A percentile compares a stretch with the other conserved stretches of the same genome.
These are phyloP conservation scores for Muscicapa striata DNA, from an alignment of 2,797 vertebrate species.

Conservation along the genomic window DNA sequence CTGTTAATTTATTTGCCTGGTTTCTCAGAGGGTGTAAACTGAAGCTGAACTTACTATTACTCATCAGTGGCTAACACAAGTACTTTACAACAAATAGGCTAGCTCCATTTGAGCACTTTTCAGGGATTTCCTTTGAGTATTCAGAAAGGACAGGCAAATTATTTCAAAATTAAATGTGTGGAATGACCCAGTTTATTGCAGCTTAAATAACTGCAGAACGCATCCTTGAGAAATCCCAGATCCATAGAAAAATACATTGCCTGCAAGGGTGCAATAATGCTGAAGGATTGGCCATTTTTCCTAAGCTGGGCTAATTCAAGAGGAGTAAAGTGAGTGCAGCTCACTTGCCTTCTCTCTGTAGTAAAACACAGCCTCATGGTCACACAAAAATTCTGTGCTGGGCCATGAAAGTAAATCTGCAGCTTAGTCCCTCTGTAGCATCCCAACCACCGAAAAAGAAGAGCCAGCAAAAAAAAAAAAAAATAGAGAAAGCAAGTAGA, in stretches of 20 bases:
- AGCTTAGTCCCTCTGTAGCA: neutral
- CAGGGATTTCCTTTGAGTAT: constrained; percentile 42
- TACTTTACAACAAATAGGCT: constrained; percentile 2
- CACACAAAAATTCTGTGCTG: neutral
- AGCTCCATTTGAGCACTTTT: constrained; percentile 23
- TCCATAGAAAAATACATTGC: constrained; percentile 31
- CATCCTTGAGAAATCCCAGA: constrained; percentile 52
- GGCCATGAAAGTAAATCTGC: neutral
- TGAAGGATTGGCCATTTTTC: constrained; percentile 19
- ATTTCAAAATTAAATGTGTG: constrained; percentile 54
- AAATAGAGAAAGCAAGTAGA: neutral
- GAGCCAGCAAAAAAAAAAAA: neutral
- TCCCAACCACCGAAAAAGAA: neutral
- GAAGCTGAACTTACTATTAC: constrained; percentile 38
- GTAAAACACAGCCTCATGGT: neutral
- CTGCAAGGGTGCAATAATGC: constrained; percentile 29
- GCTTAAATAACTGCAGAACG: constrained; percentile 34
- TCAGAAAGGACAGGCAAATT: constrained; percentile 59
- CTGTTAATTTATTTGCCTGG: constrained; percentile 33
- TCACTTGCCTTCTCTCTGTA: neutral
- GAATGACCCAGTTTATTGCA: constrained; percentile 56
- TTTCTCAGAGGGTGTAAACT: constrained; percentile 35
- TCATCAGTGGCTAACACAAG: constrained; percentile 40
- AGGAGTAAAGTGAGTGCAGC: neutral
- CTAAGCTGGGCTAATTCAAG: constrained; percentile 17